A percentile compares a stretch with the other conserved stretches of the same genome.
Evolutionary conservation across 2,113 vertebrate genomes (phyloP).

Genomic region (Carassius auratus): DNA sequence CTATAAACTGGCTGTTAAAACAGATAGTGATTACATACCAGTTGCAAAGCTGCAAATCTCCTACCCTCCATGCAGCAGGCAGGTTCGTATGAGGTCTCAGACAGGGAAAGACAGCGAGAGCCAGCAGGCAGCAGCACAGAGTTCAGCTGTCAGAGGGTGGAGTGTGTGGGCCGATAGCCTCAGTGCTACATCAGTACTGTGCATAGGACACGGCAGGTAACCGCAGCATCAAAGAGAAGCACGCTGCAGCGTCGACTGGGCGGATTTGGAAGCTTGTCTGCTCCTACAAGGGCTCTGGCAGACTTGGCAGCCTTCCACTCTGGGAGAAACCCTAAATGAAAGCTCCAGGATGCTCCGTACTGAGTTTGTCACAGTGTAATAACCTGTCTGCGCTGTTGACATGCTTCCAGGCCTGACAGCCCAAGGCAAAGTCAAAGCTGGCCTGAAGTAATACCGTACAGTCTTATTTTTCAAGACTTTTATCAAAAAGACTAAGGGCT

Average conservation of each 20-base stretch:
- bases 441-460: slow-evolving; percentile 39
- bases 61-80: slow-evolving; percentile 11
- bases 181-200: slow-evolving; percentile 43
- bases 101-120: background rate
- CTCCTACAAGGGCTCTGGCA: slow-evolving; percentile 51
- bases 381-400: slow-evolving; percentile 58
- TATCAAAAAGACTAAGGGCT: background rate
- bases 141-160: slow-evolving; percentile 30
- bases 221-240: slow-evolving; percentile 51
- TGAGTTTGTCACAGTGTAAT: slow-evolving; percentile 61
- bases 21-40: background rate
- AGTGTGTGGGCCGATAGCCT: slow-evolving; percentile 47
- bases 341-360: slow-evolving; percentile 52
- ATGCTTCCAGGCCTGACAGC: slow-evolving; percentile 55
- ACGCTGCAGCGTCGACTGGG: slow-evolving; percentile 49
- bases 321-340: slow-evolving; percentile 57
- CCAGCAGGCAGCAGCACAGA: background rate
- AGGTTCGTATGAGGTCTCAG: slow-evolving; percentile 11
- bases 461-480: slow-evolving; percentile 22
- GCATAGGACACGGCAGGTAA: slow-evolving; percentile 55
- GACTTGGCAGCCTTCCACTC: slow-evolving; percentile 52
- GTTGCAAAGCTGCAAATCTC: slow-evolving; percentile 5
- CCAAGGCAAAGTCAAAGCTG: slow-evolving; percentile 33
- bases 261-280: slow-evolving; percentile 57
- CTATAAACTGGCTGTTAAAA: slow-evolving; percentile 8